Evolutionary conservation across 2,888 invertebrate genomes (phyloP), one percentile per base, ranked within the genome.

Genomic region (Pogonocherus hispidulus): DNA sequence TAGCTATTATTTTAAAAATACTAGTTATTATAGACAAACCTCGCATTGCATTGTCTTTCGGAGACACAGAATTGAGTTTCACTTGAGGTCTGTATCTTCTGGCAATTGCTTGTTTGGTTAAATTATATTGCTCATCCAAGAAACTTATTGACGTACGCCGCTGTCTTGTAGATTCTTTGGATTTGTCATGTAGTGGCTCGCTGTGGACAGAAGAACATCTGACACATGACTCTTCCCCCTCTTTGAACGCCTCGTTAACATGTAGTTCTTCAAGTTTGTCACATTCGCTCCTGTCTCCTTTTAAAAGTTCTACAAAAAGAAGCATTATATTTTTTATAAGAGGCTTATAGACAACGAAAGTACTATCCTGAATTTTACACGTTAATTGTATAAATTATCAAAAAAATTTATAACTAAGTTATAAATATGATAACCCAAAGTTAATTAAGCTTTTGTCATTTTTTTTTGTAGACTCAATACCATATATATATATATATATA

Each of bases 51-150:
- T 22, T 51, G 22, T 37, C 16, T 44, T 49, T 67, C 9, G 18
- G 5, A 1, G 44, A 14, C 8, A 14, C 14, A 3, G 2, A 2
- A 27, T 35, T 35, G 35, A 37, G 6, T 8, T 44, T 32, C 23
- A 22, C 41, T 37, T 62, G 62, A 0, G 67, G 63, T 9, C 56
- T 47, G 23, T 62, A 67, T 4, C 55, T 19, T 22, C 62, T 67
- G 1, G 67, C 67, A 6, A 67, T 67, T 0, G 67, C 62, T 63
- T 51, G 54, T 47, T 67, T 67, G 11, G 60, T 63, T 44, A 56
- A 16, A 51, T 56, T 37, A 20, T 56, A 67, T 35, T 67, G 67
- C 11, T 67, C 63, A n/a, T 55, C 56, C 9, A 67, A 16, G 19
- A 67, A 63, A n/a, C 49, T 55, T 19, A 19, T 67, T 1, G 56